phyloP scores from a whole-genome alignment of 2,888 invertebrate genomes.

The Periphyllus acericola region DNA sequence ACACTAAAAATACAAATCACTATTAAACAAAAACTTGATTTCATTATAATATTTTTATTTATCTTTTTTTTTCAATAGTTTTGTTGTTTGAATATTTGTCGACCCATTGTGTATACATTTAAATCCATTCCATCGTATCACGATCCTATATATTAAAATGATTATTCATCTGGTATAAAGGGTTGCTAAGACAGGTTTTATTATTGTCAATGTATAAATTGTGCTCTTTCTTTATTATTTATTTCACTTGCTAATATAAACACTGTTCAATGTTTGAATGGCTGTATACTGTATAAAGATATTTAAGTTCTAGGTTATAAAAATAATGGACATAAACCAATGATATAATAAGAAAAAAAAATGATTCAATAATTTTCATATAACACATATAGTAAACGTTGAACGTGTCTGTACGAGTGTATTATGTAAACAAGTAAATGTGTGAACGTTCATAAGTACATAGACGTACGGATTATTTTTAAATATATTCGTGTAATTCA shows the following conservation, averaged over 20 bases:
- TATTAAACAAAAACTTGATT: not conserved
- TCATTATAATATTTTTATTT: not conserved
- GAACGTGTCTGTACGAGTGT: too few species aligned
- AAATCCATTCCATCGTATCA: not conserved
- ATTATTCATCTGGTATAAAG: not conserved
- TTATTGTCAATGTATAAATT: not conserved
- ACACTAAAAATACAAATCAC: not conserved
- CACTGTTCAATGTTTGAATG: not conserved
- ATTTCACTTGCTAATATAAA: not conserved
- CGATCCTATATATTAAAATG: not conserved
- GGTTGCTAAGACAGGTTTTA: not conserved
- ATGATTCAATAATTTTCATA: not conserved
- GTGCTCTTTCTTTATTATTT: not conserved
- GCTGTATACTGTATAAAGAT: not conserved
- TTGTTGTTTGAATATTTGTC: not conserved
- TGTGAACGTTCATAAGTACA: not conserved
- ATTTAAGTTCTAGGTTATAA: not conserved
- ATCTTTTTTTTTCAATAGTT: not conserved
- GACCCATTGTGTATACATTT: not conserved
- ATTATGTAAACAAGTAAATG: too few species aligned
- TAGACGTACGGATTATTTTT: not conserved
- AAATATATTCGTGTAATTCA: not conserved
- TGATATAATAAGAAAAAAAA: not conserved
- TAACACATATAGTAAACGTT: too few species aligned
- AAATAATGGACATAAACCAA: not conserved